Base-by-base conservation (phyloP, 2,113 vertebrate genomes). In the Oncorhynchus keta region DNA sequence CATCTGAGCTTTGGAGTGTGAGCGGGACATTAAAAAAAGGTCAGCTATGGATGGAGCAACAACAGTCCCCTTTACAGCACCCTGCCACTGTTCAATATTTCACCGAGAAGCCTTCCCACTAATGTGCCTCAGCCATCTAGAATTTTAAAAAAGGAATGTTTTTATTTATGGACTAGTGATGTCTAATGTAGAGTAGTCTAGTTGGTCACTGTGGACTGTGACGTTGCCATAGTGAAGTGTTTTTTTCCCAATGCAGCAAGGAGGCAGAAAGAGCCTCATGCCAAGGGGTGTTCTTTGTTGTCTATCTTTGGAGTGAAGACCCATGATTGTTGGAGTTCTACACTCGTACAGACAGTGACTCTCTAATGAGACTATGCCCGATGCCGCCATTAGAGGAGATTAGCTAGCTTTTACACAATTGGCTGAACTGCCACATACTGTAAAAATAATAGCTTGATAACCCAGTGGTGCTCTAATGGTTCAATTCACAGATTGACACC, bases 271-370 rank as follows among this genome's bases (percentile, higher is more conserved):
- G 82, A 83, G 82, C 69, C 74, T 83, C 81, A 73, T 45, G 73
- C 26, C 77, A 73, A 35, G 85, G 62, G 55, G 68, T 86, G 82
- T 88, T 80, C 7, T 80, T 61, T 84, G 76, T 84, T 83, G 75
- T 88, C 82, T 78, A 55, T 78, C 26, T 67, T 39, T 75, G 65
- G 65, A 70, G 68, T 69, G 76, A 61, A 20, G 61, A 75, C 74
- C 81, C 74, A 65, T 79, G 78, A 83, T 87, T 83, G 83, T 71
- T 89, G 85, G 86, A 83, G 87, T 80, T 89, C 83, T 51, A 67
- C 66, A 69, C n/a, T 71, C 20, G 62, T 28, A 28, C 32, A 9
- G 16, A 51, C 7, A n/a, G 0, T 24, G 8, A 22, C n/a, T 62
- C 59, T n/a, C 16, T 62, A 4, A n/a, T 62, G 18, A 62, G 59